These are phyloP conservation scores for Coregonus ussuriensis DNA, from an alignment of 2,797 vertebrate species.

Conservation along the genomic window DNA sequence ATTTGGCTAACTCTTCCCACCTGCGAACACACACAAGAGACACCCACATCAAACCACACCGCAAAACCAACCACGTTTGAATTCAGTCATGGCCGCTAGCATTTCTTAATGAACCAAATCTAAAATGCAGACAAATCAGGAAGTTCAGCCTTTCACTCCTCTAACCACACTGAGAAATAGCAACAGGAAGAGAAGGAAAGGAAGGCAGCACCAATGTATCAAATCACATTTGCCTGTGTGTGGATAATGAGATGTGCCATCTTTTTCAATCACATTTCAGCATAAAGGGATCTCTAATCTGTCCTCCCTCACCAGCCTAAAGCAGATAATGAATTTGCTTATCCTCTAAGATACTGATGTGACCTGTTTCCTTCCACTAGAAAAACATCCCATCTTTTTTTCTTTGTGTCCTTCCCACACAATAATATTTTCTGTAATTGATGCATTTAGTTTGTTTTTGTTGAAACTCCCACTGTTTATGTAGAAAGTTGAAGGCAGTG, in stretches of 20 bases:
- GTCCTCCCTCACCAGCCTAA: conserved; percentile 65
- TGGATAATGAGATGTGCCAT: conserved; percentile 74
- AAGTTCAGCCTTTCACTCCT: conserved; percentile 40
- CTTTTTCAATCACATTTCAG: conserved; percentile 78
- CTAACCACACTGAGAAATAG: conserved; percentile 59
- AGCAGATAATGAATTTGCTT: conserved; percentile 79
- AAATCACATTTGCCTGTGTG: conserved; percentile 77
- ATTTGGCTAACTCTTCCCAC: no score
- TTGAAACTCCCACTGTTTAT: background rate
- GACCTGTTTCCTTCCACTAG: conserved; percentile 48
- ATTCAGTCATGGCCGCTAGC: no score
- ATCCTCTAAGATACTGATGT: conserved; percentile 70
- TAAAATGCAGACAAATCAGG: no score
- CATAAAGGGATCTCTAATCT: conserved; percentile 80
- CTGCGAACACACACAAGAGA: no score
- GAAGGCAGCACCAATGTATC: conserved; percentile 38
- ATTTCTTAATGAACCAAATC: no score
- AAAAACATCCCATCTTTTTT: conserved; percentile 36
- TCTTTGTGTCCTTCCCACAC: conserved; percentile 15
- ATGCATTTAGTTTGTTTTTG: conserved; percentile 55
- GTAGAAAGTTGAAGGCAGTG: background rate
- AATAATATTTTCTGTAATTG: conserved; percentile 53
- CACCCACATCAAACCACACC: no score
- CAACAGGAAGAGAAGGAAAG: conserved; percentile 57
- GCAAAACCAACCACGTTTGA: no score